Conservation (phyloP, 2,797 vertebrate species). For the Cuculus canorus region DNA sequence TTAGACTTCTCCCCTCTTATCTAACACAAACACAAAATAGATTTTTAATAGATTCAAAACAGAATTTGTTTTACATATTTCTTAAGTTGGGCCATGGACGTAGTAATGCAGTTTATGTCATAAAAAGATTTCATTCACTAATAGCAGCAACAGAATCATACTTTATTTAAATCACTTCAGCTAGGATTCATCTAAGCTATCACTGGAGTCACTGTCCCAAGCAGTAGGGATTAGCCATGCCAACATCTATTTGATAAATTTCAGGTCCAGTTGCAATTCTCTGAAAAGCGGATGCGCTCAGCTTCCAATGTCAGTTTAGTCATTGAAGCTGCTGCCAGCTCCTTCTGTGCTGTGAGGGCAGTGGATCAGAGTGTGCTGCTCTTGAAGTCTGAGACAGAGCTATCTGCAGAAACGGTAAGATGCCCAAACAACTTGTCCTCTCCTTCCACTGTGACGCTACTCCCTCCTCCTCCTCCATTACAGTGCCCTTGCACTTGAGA, state of each 20-base stretch:
- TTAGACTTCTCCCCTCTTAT: background rate
- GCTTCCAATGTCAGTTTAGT: slow-evolving; percentile 43
- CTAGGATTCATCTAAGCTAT: background rate
- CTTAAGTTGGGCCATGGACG: background rate
- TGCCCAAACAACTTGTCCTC: background rate
- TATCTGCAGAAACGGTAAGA: slow-evolving; percentile 67
- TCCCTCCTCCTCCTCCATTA: background rate
- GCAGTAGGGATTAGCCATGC: background rate
- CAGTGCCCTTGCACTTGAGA: background rate
- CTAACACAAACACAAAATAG: background rate
- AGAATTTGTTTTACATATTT: background rate
- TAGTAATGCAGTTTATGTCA: background rate
- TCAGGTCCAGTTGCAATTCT: slow-evolving; percentile 74
- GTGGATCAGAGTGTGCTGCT: slow-evolving; percentile 73
- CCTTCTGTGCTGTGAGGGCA: slow-evolving; percentile 72
- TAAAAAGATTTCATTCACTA: background rate
- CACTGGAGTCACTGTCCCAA: background rate
- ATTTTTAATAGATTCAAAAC: background rate
- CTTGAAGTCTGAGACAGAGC: slow-evolving; percentile 45
- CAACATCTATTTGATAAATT: background rate
- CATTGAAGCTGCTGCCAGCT: slow-evolving; percentile 69
- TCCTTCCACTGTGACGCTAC: background rate
- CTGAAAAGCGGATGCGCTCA: slow-evolving; percentile 33
- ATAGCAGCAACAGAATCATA: background rate
- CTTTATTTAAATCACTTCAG: background rate